A percentile compares a stretch with the other conserved stretches of the same genome.
These are phyloP conservation scores for Leucosticte australis DNA, from an alignment of 2,113 vertebrate genomes.

Conservation along the genomic window DNA sequence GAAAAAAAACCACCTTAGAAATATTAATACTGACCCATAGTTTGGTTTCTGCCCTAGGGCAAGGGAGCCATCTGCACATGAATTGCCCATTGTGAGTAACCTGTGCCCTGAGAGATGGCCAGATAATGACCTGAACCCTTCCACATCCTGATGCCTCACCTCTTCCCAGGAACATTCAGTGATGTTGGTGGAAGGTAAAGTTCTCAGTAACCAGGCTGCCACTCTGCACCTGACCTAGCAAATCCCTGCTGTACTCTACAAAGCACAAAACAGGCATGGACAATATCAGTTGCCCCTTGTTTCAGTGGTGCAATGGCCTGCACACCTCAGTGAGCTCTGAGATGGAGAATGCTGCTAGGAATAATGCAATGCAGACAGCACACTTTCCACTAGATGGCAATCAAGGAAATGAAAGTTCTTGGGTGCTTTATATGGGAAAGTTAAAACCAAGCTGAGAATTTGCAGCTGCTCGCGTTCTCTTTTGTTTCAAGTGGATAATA, in stretches of 20 bases:
- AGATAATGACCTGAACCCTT: background rate
- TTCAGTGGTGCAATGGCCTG: background rate
- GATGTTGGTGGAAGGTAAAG: background rate
- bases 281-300: background rate
- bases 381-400: constrained; percentile 70
- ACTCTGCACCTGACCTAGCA: background rate
- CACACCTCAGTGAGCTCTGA: rapidly evolving
- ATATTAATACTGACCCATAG: background rate
- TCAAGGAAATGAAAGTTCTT: constrained; percentile 34
- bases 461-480: background rate
- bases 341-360: background rate
- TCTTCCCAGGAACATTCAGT: background rate
- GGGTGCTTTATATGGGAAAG: background rate
- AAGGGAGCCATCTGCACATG: background rate
- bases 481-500: background rate
- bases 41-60: background rate
- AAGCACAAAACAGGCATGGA: background rate
- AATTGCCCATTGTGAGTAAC: background rate
- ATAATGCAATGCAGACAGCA: background rate
- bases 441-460: background rate
- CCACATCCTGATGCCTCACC: background rate
- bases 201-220: background rate
- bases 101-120: background rate
- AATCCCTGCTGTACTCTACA: background rate
- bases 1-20: background rate